These are phyloP conservation scores for Hyaena hyaena DNA, from an alignment of 2,113 vertebrate genomes.

Conservation along the genomic window DNA sequence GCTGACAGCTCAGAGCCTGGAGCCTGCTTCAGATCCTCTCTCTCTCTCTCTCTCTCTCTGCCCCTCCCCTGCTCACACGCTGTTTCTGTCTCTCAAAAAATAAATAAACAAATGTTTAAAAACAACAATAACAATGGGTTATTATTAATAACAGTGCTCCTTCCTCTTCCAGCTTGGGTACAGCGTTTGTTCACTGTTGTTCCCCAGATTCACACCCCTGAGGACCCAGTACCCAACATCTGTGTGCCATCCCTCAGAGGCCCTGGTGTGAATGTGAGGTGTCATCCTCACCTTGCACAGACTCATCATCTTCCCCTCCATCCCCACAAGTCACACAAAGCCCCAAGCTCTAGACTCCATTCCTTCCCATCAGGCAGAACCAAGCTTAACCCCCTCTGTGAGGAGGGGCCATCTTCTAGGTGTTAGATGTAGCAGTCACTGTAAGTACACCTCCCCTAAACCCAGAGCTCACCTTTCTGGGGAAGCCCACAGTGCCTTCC, in stretches of 20 bases:
- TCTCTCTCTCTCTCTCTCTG: too few species aligned
- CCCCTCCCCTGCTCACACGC: too few species aligned
- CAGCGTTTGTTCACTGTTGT: not conserved
- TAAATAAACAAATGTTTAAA: too few species aligned
- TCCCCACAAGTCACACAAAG: not conserved
- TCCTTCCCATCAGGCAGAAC: not conserved
- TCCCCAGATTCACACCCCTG: not conserved
- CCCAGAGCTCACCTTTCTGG: not conserved
- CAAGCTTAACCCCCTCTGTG: not conserved
- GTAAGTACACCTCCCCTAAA: not conserved
- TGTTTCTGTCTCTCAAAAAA: too few species aligned
- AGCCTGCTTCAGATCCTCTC: too few species aligned
- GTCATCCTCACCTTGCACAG: fast-evolving
- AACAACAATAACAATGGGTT: not conserved
- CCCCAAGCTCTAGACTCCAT: not conserved
- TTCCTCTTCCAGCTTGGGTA: not conserved
- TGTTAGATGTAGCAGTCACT: not conserved
- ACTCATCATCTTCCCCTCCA: not conserved
- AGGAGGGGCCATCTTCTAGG: not conserved
- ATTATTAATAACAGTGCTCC: not conserved
- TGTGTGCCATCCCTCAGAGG: not conserved
- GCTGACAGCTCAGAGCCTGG: too few species aligned
- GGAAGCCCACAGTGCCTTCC: not conserved
- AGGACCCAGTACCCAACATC: not conserved
- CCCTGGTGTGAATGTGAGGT: not conserved